These are phyloP conservation scores for Lordiphosa clarofinis DNA, from an alignment of 1,140 invertebrate genomes.

Conservation along the genomic window DNA sequence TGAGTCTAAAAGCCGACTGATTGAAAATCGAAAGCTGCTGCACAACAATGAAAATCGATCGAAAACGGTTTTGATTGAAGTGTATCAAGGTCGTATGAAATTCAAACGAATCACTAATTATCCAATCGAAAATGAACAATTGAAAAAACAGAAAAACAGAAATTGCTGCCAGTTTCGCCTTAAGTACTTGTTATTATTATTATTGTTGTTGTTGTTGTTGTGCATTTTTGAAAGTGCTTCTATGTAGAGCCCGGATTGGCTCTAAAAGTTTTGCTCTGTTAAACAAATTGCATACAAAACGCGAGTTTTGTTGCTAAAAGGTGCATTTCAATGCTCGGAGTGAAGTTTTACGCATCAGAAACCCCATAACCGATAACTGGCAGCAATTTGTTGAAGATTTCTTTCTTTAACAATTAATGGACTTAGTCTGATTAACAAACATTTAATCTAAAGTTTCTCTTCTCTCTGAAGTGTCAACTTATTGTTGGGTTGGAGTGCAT, in stretches of 20 bases:
- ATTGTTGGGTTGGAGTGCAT: too few species aligned
- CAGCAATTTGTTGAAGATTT: too few species aligned
- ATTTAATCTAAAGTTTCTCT: too few species aligned
- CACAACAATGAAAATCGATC: slow-evolving; percentile 64
- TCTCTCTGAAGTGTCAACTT: too few species aligned
- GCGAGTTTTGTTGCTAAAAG: slow-evolving; percentile 73
- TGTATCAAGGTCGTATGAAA: slow-evolving; percentile 61
- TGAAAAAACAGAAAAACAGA: slow-evolving; percentile 33
- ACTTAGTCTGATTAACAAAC: too few species aligned
- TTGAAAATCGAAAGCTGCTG: slow-evolving; percentile 39
- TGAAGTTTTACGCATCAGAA: slow-evolving; percentile 60
- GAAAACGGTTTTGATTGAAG: slow-evolving; percentile 67
- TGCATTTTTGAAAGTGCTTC: slow-evolving; percentile 55
- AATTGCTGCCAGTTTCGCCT: slow-evolving; percentile 55
- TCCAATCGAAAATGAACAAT: slow-evolving; percentile 28
- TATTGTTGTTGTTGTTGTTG: slow-evolving; percentile 24
- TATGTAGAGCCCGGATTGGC: slow-evolving; percentile 15
- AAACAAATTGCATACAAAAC: slow-evolving; percentile 77
- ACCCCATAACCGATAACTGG: slow-evolving; percentile 7
- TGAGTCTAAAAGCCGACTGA: slow-evolving; percentile 19
- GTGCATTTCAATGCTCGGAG: slow-evolving; percentile 54
- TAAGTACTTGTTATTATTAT: slow-evolving; percentile 55
- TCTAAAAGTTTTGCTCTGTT: slow-evolving; percentile 64
- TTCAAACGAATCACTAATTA: slow-evolving; percentile 51
- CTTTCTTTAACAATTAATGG: too few species aligned